A percentile compares a stretch with the other conserved stretches of the same genome.
These are phyloP conservation scores for Heliangelus exortis DNA, from an alignment of 2,797 vertebrate genomes.

Conservation along the genomic window DNA sequence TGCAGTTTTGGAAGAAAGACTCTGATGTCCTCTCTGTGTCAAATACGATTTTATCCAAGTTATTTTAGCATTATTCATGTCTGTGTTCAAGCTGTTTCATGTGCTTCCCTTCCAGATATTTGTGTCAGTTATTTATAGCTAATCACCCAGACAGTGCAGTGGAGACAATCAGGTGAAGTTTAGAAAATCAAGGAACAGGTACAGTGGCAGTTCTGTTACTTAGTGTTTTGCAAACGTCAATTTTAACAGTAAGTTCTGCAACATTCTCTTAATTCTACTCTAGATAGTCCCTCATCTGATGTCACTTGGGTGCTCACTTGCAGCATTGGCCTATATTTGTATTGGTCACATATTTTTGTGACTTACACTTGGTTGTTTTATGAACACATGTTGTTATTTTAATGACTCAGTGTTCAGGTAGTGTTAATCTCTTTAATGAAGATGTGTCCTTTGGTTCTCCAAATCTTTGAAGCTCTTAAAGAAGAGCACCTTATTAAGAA, in stretches of 20 bases:
- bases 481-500: neutral
- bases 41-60: neutral
- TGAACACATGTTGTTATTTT: neutral
- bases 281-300: accelerated
- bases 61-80: slow-evolving; percentile 26
- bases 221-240: neutral
- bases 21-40: neutral
- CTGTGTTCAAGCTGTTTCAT: slow-evolving; percentile 43
- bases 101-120: slow-evolving; percentile 54
- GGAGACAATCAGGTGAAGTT: slow-evolving; percentile 53
- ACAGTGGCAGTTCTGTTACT: slow-evolving; percentile 31
- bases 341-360: neutral
- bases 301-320: neutral
- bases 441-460: neutral
- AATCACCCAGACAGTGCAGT: slow-evolving; percentile 24
- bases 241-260: slow-evolving; percentile 32
- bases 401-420: neutral
- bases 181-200: slow-evolving; percentile 45
- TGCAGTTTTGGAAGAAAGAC: slow-evolving; percentile 2
- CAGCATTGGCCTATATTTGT: neutral
- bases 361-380: neutral
- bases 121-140: slow-evolving; percentile 55
- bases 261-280: neutral
- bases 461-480: neutral
- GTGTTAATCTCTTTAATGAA: neutral